Percentiles rank a stretch among this genome's conserved stretches.
phyloP scores from a whole-genome alignment of 2,113 vertebrate species.

The Saimiri boliviensis region DNA sequence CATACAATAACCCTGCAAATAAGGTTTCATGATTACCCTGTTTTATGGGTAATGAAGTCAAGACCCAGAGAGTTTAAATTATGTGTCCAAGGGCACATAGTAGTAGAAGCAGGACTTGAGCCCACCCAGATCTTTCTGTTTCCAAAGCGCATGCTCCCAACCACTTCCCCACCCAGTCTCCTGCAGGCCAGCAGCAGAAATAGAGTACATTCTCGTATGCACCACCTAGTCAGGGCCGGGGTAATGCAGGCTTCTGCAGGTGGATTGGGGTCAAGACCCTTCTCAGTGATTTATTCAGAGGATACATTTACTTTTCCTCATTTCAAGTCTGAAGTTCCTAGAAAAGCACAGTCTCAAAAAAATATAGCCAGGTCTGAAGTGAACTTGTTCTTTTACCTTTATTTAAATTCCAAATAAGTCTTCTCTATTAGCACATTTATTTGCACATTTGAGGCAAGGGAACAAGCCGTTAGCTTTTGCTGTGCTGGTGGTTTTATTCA shows the following conservation, averaged over 20 bases:
- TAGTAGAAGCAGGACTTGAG: neutral
- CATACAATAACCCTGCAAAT: neutral
- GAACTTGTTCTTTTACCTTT: neutral
- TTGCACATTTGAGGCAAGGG: neutral
- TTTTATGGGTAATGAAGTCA: neutral
- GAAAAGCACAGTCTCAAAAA: conserved; percentile 17
- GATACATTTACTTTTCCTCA: neutral
- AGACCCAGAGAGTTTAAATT: neutral
- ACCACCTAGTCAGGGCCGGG: too few relatives aligned
- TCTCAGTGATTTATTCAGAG: neutral
- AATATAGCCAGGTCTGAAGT: neutral
- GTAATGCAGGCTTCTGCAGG: neutral
- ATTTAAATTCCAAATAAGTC: conserved; percentile 48
- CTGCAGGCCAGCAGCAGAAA: neutral
- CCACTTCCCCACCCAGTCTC: fast-evolving
- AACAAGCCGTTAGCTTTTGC: conserved; percentile 33
- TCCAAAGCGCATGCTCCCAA: neutral
- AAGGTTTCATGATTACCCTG: neutral
- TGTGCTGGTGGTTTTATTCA: conserved; percentile 23
- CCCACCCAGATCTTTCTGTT: neutral
- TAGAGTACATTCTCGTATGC: neutral
- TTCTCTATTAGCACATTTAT: conserved; percentile 41
- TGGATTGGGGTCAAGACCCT: neutral
- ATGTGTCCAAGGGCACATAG: neutral
- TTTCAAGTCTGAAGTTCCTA: conserved; percentile 1